Conservation (phyloP, 2,888 invertebrate species). For the Cataglyphis cursor region DNA sequence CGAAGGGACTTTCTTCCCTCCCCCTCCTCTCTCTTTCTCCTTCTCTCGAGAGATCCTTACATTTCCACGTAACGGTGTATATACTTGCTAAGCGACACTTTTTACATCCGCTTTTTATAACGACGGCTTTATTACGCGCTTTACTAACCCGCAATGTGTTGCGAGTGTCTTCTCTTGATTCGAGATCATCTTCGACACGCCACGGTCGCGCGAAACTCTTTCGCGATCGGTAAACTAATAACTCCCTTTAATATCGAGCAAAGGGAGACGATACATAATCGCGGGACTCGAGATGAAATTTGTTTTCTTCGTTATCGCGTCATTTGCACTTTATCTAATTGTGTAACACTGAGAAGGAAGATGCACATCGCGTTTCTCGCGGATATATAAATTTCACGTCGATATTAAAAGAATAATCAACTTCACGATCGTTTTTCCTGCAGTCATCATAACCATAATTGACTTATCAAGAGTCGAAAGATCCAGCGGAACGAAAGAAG, state of each 20-base stretch:
- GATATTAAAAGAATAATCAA: constrained; percentile 19
- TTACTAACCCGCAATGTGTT: background rate
- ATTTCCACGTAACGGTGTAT: constrained; percentile 67
- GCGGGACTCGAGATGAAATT: constrained; percentile 20
- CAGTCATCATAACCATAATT: constrained; percentile 14
- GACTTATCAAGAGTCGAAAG: constrained; percentile 20
- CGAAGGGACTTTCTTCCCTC: background rate
- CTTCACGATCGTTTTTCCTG: background rate
- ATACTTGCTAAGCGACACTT: constrained; percentile 61
- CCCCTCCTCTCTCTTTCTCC: background rate
- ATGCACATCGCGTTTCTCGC: background rate
- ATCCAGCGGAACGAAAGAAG: background rate
- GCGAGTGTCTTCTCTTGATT: constrained; percentile 5
- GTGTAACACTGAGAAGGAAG: background rate
- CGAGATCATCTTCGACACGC: background rate
- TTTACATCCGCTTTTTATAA: constrained; percentile 20
- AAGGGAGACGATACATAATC: constrained; percentile 2
- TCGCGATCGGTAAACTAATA: constrained; percentile 28
- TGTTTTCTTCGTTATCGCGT: constrained; percentile 32
- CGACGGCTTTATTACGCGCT: background rate
- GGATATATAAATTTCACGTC: constrained; percentile 18
- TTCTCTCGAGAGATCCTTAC: constrained; percentile 59
- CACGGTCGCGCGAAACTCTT: background rate
- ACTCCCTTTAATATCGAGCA: background rate
- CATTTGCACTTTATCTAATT: background rate